A percentile compares a stretch with the other conserved stretches of the same genome.
Conservation (phyloP, 2,888 invertebrate genomes). For the Metallyticus violacea region DNA sequence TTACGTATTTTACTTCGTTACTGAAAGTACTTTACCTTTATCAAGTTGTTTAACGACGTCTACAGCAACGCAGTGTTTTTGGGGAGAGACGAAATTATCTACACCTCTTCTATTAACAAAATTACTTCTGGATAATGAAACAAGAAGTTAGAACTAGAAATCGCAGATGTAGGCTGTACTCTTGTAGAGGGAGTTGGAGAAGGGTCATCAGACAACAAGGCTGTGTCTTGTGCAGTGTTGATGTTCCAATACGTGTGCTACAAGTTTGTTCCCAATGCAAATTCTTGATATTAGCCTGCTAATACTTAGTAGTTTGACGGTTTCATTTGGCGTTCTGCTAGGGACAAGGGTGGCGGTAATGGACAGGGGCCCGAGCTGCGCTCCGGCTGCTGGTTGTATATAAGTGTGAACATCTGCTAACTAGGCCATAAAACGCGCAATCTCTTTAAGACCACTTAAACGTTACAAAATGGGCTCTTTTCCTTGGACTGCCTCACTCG, state of each 20-base stretch:
- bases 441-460: slow-evolving; percentile 36
- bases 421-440: slow-evolving; percentile 34
- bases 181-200: background rate
- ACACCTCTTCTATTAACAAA: background rate
- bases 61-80: background rate
- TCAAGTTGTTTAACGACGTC: background rate
- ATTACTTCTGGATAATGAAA: background rate
- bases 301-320: slow-evolving; percentile 33
- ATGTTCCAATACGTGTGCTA: background rate
- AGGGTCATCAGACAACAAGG: slow-evolving; percentile 22
- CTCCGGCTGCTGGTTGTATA: background rate
- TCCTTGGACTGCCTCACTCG: slow-evolving; percentile 28
- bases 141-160: background rate
- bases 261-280: slow-evolving; percentile 18
- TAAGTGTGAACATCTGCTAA: slow-evolving; percentile 34
- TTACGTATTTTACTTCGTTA: background rate
- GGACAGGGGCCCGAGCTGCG: slow-evolving; percentile 21
- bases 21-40: background rate
- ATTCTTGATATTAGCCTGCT: slow-evolving; percentile 31
- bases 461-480: slow-evolving; percentile 32
- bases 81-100: background rate
- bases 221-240: background rate
- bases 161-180: no score
- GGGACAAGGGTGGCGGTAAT: slow-evolving; percentile 26
- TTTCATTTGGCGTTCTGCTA: slow-evolving; percentile 26